Evolutionary conservation across 2,888 invertebrate species (phyloP).

Genomic region (Coenonympha glycerion): DNA sequence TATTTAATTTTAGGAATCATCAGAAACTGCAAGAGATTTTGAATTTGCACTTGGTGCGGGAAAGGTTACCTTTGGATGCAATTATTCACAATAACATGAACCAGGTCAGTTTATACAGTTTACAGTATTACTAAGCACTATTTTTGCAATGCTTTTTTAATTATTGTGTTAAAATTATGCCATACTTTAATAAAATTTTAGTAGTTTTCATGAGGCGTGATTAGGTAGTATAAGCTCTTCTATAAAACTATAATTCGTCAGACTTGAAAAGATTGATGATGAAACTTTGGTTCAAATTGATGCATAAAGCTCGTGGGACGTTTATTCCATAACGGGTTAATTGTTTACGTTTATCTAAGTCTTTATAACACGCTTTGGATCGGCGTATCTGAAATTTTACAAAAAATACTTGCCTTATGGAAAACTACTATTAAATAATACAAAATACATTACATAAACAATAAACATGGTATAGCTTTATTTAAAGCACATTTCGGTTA

Average conservation of each 20-base stretch:
- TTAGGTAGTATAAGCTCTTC: too few species aligned
- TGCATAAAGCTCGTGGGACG: too few species aligned
- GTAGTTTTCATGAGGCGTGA: background rate
- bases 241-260: too few species aligned
- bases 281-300: too few species aligned
- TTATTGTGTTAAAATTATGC: background rate
- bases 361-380: too few species aligned
- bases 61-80: constrained; percentile 83
- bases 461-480: too few species aligned
- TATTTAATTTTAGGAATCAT: constrained; percentile 71
- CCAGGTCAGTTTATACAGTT: constrained; percentile 67
- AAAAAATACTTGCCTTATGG: background rate
- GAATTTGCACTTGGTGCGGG: constrained; percentile 87
- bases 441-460: background rate
- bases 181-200: too few species aligned
- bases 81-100: constrained; percentile 83
- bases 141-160: background rate
- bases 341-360: too few species aligned
- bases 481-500: too few species aligned
- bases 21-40: constrained; percentile 84
- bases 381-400: too few species aligned
- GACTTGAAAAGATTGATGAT: too few species aligned
- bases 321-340: too few species aligned
- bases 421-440: background rate
- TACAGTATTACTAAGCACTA: background rate